Conservation (phyloP, 2,797 vertebrate species). For the Miichthys miiuy region DNA sequence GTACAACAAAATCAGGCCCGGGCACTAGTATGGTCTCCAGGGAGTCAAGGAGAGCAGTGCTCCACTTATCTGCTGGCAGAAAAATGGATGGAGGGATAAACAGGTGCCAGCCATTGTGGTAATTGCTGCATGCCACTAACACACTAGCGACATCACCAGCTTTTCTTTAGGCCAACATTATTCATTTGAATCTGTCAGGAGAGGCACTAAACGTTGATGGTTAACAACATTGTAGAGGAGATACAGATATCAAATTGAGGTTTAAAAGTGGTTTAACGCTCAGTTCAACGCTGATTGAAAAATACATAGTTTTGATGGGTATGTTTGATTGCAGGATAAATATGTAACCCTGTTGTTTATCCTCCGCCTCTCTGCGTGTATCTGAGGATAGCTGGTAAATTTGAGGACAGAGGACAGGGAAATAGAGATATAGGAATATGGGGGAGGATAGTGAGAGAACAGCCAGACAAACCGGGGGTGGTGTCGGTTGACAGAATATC, state of each 20-base stretch:
- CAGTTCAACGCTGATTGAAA: conserved; percentile 37
- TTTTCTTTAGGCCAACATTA: conserved; percentile 35
- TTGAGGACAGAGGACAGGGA: conserved; percentile 20
- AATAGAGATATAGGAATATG: conserved; percentile 35
- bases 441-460: conserved; percentile 42
- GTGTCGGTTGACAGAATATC: conserved; percentile 62
- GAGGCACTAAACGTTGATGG: conserved; percentile 28
- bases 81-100: conserved; percentile 53
- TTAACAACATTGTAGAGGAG: conserved; percentile 12
- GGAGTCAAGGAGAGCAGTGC: conserved; percentile 57
- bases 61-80: conserved; percentile 75
- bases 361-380: not conserved
- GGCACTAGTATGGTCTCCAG: conserved; percentile 52
- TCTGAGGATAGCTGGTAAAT: conserved; percentile 11
- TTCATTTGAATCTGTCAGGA: conserved; percentile 35
- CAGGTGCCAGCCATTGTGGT: conserved; percentile 58
- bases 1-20: conserved; percentile 64
- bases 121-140: conserved; percentile 53
- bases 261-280: conserved; percentile 22
- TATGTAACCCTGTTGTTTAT: conserved; percentile 26
- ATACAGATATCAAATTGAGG: conserved; percentile 19
- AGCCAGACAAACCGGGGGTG: conserved; percentile 52
- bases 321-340: conserved; percentile 31
- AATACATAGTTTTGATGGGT: conserved; percentile 16
- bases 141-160: conserved; percentile 7